phyloP scores from a whole-genome alignment of 37 sponge, comb jelly and placozoan species.

The Axinella damicornis region DNA sequence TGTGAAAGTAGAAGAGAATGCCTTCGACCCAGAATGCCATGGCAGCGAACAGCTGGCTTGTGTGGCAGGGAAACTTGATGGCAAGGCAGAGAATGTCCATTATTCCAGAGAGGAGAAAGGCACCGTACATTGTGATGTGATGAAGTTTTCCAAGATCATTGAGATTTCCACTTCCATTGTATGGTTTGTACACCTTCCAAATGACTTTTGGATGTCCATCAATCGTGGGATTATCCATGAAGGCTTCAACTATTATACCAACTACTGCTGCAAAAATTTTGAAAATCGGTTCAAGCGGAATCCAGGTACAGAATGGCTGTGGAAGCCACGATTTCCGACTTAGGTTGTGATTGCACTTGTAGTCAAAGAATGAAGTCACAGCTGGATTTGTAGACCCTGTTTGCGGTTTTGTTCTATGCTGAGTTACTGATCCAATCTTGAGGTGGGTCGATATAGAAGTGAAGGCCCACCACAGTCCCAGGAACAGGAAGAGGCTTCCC shows the following conservation, averaged over 20 bases:
- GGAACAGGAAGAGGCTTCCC: conserved; percentile 55
- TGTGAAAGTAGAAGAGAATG: conserved; percentile 63
- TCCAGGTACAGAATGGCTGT: conserved; percentile 27
- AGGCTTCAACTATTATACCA: conserved; percentile 56
- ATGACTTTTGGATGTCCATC: conserved; percentile 25
- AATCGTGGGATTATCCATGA: neutral
- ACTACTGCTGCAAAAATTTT: conserved; percentile 44
- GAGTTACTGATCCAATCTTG: neutral
- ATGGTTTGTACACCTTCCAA: neutral
- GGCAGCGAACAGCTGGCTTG: conserved; percentile 37
- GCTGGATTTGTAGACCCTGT: neutral
- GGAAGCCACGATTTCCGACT: conserved; percentile 57
- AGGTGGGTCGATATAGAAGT: conserved; percentile 31
- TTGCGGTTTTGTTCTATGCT: neutral
- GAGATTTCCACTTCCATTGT: neutral
- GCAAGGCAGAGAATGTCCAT: conserved; percentile 45
- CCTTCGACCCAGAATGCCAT: conserved; percentile 65
- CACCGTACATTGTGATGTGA: conserved; percentile 65
- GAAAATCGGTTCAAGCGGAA: conserved; percentile 57
- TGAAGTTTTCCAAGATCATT: conserved; percentile 34
- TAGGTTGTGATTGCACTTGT: conserved; percentile 38
- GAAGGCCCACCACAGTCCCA: conserved; percentile 57
- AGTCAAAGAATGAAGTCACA: conserved; percentile 1
- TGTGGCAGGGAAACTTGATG: conserved; percentile 40
- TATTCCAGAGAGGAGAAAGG: conserved; percentile 67